Percentiles rank a stretch among this genome's conserved stretches.
Evolutionary conservation across 2,113 vertebrate species (phyloP).

Genomic region (Dermatemys mawii): DNA sequence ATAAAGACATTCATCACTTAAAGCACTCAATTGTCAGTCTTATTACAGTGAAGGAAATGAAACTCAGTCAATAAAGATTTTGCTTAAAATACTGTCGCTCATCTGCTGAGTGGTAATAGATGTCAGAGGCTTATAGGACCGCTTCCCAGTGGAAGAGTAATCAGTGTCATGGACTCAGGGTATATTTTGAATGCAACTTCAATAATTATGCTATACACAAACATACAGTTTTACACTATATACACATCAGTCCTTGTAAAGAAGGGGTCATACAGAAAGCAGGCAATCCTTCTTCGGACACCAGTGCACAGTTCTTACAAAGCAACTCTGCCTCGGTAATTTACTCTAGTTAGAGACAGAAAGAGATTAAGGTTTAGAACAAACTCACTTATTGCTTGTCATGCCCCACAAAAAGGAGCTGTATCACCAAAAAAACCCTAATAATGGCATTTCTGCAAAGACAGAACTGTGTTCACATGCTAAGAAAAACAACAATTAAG

Average conservation of each 20-base stretch:
- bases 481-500: neutral
- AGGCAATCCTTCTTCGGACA: neutral
- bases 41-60: neutral
- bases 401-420: accelerated
- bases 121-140: neutral
- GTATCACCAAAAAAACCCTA: neutral
- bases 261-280: neutral
- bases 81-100: neutral
- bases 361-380: neutral
- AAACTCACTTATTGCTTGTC: neutral
- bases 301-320: neutral
- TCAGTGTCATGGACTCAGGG: neutral
- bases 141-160: neutral
- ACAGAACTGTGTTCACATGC: neutral
- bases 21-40: neutral
- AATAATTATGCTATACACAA: accelerated
- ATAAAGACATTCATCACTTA: neutral
- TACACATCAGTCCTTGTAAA: neutral
- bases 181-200: neutral
- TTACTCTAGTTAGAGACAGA: neutral
- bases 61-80: neutral
- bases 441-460: neutral
- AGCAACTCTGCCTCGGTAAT: neutral
- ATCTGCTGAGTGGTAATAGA: neutral
- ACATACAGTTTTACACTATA: neutral